phyloP scores from a whole-genome alignment of 2,113 vertebrate species.

The Grammomys surdaster region DNA sequence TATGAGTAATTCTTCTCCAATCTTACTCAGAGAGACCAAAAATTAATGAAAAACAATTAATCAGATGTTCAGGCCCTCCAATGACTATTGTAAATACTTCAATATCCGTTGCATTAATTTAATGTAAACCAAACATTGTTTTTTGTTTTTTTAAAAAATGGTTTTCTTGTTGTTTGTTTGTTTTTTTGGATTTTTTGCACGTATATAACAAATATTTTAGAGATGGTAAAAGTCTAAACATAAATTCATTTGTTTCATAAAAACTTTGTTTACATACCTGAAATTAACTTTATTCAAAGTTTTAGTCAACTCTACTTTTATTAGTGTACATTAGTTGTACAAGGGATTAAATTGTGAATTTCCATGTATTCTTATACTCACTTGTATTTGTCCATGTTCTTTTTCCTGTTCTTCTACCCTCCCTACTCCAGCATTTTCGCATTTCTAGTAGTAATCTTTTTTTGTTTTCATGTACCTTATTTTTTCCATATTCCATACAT shows the following conservation, averaged over 20 bases:
- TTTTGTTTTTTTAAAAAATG: no score
- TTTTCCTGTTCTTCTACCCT: neutral
- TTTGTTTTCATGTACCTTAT: neutral
- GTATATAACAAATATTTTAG: neutral
- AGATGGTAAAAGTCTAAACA: neutral
- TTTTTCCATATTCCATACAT: neutral
- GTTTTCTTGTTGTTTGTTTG: no score
- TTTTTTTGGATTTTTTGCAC: neutral
- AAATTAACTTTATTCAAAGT: neutral
- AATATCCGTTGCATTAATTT: neutral
- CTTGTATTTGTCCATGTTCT: neutral
- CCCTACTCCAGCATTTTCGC: neutral
- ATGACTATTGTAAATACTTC: neutral
- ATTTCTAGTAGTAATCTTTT: neutral
- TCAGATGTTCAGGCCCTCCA: rapidly evolving
- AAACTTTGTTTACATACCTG: neutral
- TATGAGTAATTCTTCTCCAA: neutral
- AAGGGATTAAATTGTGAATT: neutral
- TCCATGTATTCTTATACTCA: neutral
- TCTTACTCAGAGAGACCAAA: neutral
- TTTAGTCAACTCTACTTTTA: neutral
- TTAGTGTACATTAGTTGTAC: neutral
- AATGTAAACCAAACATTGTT: no score
- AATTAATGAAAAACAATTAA: neutral
- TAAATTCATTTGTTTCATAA: neutral